Conservation (phyloP, 2,888 invertebrate genomes). For the Chalcis sispes region DNA sequence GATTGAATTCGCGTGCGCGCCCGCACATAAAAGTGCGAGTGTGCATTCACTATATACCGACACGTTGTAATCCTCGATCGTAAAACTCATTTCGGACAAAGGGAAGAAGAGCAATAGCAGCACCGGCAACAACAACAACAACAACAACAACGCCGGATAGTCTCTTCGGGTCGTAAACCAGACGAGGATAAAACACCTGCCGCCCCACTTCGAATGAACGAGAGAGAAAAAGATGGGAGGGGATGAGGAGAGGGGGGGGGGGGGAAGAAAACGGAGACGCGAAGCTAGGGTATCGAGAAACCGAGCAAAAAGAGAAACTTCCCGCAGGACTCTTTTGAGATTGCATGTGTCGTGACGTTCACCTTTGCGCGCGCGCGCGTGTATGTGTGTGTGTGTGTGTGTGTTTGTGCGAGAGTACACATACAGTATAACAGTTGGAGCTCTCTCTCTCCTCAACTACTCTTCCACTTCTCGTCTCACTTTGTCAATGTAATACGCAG, state of each 20-base stretch:
- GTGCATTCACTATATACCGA: constrained; percentile 19
- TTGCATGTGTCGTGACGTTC: constrained; percentile 30
- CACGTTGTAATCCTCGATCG: constrained; percentile 49
- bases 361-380: neutral
- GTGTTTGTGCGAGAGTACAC: no score
- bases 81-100: constrained; percentile 48
- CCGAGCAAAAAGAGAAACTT: constrained; percentile 6
- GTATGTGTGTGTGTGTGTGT: no score
- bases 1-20: constrained; percentile 42
- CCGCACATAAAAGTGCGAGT: neutral
- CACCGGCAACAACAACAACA: no score
- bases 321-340: constrained; percentile 32
- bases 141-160: no score
- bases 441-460: no score
- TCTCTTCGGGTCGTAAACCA: constrained; percentile 41
- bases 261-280: no score
- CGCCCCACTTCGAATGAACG: neutral
- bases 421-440: no score
- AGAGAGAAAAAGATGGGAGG: neutral
- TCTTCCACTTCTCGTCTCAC: no score
- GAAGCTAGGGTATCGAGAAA: no score
- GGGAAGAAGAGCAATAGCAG: constrained; percentile 15
- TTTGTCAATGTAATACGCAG: no score
- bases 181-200: constrained; percentile 50
- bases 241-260: neutral